phyloP scores from a whole-genome alignment of 2,888 invertebrate genomes.

The Oscheius sp. region DNA sequence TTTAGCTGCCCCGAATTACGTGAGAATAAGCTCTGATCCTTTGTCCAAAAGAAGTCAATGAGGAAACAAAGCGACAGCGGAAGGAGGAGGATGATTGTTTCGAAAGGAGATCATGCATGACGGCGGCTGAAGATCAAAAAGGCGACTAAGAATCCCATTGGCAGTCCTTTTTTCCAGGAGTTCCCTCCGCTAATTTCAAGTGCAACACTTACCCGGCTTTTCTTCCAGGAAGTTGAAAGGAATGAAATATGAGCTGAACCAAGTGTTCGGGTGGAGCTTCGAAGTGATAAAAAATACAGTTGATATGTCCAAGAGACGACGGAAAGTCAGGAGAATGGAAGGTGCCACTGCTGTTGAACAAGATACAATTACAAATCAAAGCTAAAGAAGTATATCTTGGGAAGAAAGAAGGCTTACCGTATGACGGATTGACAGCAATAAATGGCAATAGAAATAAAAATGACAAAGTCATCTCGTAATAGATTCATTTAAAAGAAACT shows the following conservation, averaged over 20 bases:
- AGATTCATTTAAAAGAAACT: too few relatives aligned
- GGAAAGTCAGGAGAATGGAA: conserved; percentile 59
- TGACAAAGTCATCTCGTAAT: conserved; percentile 7
- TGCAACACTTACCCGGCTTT: conserved; percentile 17
- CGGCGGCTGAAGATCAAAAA: too few relatives aligned
- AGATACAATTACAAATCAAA: conserved; percentile 46
- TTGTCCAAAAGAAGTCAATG: too few relatives aligned
- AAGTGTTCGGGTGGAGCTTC: conserved; percentile 39
- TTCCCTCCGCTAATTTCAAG: conserved; percentile 15
- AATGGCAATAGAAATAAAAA: conserved; percentile 1
- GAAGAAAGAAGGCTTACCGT: background rate
- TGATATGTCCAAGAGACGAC: conserved; percentile 38
- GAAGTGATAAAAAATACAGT: conserved; percentile 56
- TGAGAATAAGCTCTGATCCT: too few relatives aligned
- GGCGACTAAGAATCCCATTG: too few relatives aligned
- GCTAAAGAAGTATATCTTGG: background rate
- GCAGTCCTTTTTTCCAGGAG: too few relatives aligned
- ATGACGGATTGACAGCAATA: background rate
- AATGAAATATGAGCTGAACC: conserved; percentile 29
- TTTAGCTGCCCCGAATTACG: too few relatives aligned
- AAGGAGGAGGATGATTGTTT: background rate
- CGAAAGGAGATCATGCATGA: background rate
- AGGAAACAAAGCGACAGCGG: too few relatives aligned
- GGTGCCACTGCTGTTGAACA: conserved; percentile 52
- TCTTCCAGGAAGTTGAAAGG: conserved; percentile 24